These are phyloP conservation scores for Sebastes itinus DNA, from an alignment of 2,797 vertebrate species.

Conservation along the genomic window DNA sequence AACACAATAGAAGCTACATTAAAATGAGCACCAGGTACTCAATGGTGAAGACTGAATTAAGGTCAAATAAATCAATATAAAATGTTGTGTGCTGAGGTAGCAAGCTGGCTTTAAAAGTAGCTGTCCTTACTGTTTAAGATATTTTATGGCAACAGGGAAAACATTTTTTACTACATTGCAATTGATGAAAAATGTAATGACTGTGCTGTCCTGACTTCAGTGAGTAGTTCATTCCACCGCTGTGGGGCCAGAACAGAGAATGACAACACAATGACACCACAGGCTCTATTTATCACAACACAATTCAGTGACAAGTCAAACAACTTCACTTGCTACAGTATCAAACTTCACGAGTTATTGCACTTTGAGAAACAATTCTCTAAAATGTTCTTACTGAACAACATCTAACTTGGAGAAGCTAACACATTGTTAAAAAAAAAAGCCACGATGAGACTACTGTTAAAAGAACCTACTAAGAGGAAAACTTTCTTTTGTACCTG, in stretches of 20 bases:
- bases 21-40: neutral
- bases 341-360: neutral
- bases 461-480: neutral
- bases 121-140: neutral
- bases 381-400: neutral
- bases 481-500: slow-evolving; percentile 75
- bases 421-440: neutral
- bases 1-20: neutral
- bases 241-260: neutral
- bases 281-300: neutral
- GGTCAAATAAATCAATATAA: no score
- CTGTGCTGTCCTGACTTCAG: neutral
- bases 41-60: neutral
- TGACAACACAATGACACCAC: neutral
- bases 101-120: neutral
- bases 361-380: neutral
- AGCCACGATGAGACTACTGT: neutral
- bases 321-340: neutral
- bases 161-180: neutral
- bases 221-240: neutral
- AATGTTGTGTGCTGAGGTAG: no score
- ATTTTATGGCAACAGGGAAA: neutral
- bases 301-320: neutral
- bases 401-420: neutral
- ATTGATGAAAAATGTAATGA: neutral